These are phyloP conservation scores for Plutomurus gul DNA, from an alignment of 1,140 invertebrate genomes.

Conservation along the genomic window DNA sequence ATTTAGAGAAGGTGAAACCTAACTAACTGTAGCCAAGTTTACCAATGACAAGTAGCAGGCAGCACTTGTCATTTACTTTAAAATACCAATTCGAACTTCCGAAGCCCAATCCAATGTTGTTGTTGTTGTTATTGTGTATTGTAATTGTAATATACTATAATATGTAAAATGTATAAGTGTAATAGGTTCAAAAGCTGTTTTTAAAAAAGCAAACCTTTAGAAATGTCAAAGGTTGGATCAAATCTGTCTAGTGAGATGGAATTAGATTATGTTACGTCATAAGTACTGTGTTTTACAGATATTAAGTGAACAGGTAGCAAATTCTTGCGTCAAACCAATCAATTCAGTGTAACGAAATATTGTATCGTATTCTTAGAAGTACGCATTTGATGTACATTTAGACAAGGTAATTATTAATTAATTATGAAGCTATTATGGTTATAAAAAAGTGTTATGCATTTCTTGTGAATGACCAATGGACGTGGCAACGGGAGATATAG, in stretches of 20 bases:
- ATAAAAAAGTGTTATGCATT: not conserved
- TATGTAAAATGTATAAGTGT: not conserved
- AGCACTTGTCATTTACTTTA: not conserved
- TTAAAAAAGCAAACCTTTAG: not conserved
- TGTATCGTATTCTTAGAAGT: not conserved
- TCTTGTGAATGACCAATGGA: constrained; percentile 1
- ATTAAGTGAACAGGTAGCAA: constrained; percentile 2
- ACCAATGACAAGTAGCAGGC: not conserved
- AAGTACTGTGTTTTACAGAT: not conserved
- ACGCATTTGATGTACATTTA: not conserved
- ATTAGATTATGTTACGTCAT: not conserved
- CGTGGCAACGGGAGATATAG: not conserved
- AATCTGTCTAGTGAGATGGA: not conserved
- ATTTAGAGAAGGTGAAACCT: too few relatives aligned
- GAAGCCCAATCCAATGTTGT: not conserved
- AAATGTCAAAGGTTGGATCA: not conserved
- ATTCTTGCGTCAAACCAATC: constrained; percentile 5
- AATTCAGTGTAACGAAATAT: not conserved
- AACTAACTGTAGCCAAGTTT: not conserved
- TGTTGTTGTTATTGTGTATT: not conserved
- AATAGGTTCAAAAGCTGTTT: not conserved
- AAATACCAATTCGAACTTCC: constrained; percentile 1
- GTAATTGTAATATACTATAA: not conserved
- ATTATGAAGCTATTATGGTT: too few relatives aligned
- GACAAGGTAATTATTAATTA: not conserved